phyloP scores from a whole-genome alignment of 30 jellyfish, hydroid and myxozoan genomes.

The Aurelia aurita region DNA sequence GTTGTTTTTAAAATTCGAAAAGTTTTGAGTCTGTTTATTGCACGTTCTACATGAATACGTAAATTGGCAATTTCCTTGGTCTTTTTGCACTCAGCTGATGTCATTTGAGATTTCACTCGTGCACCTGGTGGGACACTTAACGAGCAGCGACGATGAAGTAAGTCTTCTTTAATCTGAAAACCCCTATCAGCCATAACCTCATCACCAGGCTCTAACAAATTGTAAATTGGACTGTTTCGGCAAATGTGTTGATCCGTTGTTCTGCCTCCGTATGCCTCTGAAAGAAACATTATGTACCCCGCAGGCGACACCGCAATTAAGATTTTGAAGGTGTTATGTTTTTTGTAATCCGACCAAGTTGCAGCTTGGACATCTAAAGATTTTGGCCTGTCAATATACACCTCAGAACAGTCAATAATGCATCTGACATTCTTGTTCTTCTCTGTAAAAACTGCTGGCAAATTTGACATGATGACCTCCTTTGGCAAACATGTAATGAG shows the following conservation, averaged over 20 bases:
- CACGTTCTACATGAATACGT: slow-evolving; percentile 77
- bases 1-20: slow-evolving; percentile 45
- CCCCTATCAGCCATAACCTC: slow-evolving; percentile 77
- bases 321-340: slow-evolving; percentile 69
- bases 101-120: slow-evolving; percentile 72
- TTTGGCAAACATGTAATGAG: slow-evolving; percentile 44
- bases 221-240: slow-evolving; percentile 68
- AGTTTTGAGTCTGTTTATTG: slow-evolving; percentile 69
- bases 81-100: too few relatives aligned
- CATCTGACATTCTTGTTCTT: slow-evolving; percentile 43
- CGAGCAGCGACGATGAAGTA: slow-evolving; percentile 30
- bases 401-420: slow-evolving; percentile 64
- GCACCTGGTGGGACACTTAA: slow-evolving; percentile 85
- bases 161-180: slow-evolving; percentile 70
- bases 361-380: slow-evolving; percentile 69
- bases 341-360: slow-evolving; percentile 84
- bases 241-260: too few relatives aligned
- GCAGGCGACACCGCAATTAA: slow-evolving; percentile 64
- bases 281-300: slow-evolving; percentile 65
- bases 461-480: slow-evolving; percentile 22
- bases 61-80: slow-evolving; percentile 69
- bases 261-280: slow-evolving; percentile 60
- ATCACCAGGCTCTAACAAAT: slow-evolving; percentile 56
- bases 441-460: slow-evolving; percentile 47
- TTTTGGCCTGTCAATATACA: slow-evolving; percentile 65